Evolutionary conservation across 2,797 vertebrate species (phyloP).

Genomic region (Poecilia wingei): DNA sequence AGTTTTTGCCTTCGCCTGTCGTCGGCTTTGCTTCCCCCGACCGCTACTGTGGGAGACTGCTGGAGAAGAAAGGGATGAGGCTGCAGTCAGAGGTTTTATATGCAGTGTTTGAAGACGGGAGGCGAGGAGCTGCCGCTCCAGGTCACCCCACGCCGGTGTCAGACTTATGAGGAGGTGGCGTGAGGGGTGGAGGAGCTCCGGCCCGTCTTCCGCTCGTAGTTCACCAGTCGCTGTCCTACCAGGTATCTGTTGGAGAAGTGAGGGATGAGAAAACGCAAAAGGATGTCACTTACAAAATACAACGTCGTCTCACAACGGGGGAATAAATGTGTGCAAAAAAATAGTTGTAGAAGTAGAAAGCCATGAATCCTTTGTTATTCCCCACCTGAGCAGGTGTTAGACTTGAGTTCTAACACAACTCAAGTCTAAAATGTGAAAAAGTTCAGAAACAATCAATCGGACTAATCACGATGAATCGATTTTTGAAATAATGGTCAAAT

Average conservation of each 20-base stretch:
- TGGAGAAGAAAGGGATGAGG: background rate
- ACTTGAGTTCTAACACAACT: background rate
- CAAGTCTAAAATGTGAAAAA: background rate
- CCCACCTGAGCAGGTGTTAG: no score
- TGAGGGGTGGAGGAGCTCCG: conserved; percentile 60
- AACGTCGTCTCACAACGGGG: background rate
- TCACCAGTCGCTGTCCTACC: conserved; percentile 95
- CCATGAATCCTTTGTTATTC: background rate
- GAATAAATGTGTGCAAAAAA: background rate
- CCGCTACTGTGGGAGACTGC: conserved; percentile 14
- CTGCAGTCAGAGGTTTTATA: conserved; percentile 23
- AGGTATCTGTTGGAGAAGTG: conserved; percentile 85
- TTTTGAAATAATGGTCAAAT: no score
- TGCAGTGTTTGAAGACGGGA: conserved; percentile 30
- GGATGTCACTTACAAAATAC: background rate
- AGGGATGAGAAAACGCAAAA: background rate
- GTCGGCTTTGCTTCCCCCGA: conserved; percentile 21
- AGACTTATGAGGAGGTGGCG: conserved; percentile 49
- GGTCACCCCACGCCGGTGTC: conserved; percentile 13
- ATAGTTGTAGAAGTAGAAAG: background rate
- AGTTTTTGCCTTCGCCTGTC: conserved; percentile 9
- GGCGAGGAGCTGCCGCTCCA: conserved; percentile 14
- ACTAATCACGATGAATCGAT: no score
- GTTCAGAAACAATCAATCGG: background rate
- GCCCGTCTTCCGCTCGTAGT: conserved; percentile 93